Percentiles rank a stretch among this genome's conserved stretches.
Evolutionary conservation across 2,888 invertebrate genomes (phyloP).

Genomic region (Galerucella calmariensis): DNA sequence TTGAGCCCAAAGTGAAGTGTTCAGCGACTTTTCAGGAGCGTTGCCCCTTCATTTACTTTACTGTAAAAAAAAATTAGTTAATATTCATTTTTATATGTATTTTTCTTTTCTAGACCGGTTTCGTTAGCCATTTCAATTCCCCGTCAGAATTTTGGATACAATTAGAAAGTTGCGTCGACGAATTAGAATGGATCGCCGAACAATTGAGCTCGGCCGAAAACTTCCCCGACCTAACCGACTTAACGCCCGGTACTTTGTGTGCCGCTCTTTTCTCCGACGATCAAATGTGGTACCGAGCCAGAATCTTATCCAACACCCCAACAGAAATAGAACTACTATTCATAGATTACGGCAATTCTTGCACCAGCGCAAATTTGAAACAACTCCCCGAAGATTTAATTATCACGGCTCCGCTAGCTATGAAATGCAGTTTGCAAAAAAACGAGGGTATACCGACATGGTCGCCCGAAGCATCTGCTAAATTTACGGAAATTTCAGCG

Average conservation of each 20-base stretch:
- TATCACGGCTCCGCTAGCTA: conserved; percentile 70
- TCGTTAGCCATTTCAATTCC: conserved; percentile 75
- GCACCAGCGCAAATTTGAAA: conserved; percentile 70
- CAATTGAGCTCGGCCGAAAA: conserved; percentile 65
- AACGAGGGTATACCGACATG: conserved; percentile 67
- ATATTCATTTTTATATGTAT: no score
- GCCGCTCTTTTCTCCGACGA: conserved; percentile 76
- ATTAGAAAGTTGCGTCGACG: conserved; percentile 71
- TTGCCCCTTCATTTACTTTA: no score
- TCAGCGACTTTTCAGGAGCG: no score
- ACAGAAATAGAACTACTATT: conserved; percentile 72
- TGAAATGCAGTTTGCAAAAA: conserved; percentile 71
- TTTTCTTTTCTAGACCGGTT: conserved; percentile 66
- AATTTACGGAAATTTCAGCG: conserved; percentile 75
- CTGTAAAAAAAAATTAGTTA: not conserved
- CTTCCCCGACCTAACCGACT: conserved; percentile 67
- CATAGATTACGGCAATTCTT: conserved; percentile 78
- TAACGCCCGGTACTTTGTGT: conserved; percentile 72
- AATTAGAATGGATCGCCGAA: conserved; percentile 73
- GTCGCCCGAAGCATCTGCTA: conserved; percentile 74
- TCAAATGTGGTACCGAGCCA: conserved; percentile 75
- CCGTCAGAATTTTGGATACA: conserved; percentile 82
- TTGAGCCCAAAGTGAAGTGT: no score
- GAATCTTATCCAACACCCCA: conserved; percentile 69
- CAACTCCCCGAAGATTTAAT: conserved; percentile 72